These are phyloP conservation scores for Heliangelus exortis DNA, from an alignment of 2,797 vertebrate species.

Conservation along the genomic window DNA sequence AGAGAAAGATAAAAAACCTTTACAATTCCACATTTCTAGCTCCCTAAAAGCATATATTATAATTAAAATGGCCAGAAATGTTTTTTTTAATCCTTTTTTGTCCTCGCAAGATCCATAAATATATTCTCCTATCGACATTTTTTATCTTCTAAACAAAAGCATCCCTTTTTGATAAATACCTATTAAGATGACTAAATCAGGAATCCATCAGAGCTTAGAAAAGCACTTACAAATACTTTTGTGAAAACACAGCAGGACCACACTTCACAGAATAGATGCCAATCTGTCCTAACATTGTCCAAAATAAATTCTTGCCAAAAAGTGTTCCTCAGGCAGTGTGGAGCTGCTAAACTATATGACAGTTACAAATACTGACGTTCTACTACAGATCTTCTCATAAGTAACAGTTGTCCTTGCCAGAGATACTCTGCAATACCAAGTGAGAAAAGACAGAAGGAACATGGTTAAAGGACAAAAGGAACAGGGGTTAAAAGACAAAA, in stretches of 20 bases:
- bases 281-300: not conserved
- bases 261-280: not conserved
- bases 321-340: not conserved
- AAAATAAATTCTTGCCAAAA: constrained; percentile 31
- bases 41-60: not conserved
- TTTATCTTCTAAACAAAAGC: not conserved
- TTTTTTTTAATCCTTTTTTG: not conserved
- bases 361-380: not conserved
- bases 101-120: not conserved
- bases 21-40: not conserved
- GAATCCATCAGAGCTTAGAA: constrained; percentile 26
- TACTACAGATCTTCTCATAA: not conserved
- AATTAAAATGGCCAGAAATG: not conserved
- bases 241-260: not conserved
- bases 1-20: not conserved
- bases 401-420: not conserved
- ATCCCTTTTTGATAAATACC: constrained; percentile 13
- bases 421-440: not conserved
- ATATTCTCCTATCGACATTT: not conserved
- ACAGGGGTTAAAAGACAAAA: not conserved
- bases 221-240: not conserved
- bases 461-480: not conserved
- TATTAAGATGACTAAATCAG: constrained; percentile 5
- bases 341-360: not conserved
- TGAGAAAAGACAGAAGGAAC: not conserved